Percentiles rank a stretch among this genome's conserved stretches.
phyloP scores from a whole-genome alignment of 92 coral and sea anemone genomes.

The Phenganax marumi region DNA sequence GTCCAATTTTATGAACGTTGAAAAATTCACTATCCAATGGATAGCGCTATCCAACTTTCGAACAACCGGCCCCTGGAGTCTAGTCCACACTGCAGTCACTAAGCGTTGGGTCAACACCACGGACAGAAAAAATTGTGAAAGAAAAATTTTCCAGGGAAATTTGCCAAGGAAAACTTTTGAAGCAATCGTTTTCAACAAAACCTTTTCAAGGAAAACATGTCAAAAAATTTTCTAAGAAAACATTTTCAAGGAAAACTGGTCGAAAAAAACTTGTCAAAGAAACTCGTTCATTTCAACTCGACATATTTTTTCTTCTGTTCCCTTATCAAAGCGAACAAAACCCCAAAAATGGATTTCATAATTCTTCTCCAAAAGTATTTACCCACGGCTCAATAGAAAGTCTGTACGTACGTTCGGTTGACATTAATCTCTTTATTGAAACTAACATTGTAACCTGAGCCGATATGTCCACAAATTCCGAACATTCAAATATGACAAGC shows the following conservation, averaged over 20 bases:
- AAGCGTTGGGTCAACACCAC: no score
- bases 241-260: not conserved
- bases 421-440: slow-evolving; percentile 18
- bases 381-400: not conserved
- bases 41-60: no score
- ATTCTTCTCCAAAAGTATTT: not conserved
- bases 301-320: not conserved
- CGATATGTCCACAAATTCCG: slow-evolving; percentile 2
- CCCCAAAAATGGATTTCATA: not conserved
- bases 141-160: no score
- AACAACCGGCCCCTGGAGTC: no score
- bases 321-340: not conserved
- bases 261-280: no score
- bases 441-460: slow-evolving; percentile 13
- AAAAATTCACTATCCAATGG: no score
- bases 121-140: no score
- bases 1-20: no score
- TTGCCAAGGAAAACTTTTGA: no score
- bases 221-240: not conserved
- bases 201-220: not conserved
- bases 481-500: no score
- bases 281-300: not conserved
- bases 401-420: not conserved
- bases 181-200: no score
- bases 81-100: no score